Base-by-base conservation (phyloP, 2,888 invertebrate species). In the Carpatolechia fugitivella region DNA sequence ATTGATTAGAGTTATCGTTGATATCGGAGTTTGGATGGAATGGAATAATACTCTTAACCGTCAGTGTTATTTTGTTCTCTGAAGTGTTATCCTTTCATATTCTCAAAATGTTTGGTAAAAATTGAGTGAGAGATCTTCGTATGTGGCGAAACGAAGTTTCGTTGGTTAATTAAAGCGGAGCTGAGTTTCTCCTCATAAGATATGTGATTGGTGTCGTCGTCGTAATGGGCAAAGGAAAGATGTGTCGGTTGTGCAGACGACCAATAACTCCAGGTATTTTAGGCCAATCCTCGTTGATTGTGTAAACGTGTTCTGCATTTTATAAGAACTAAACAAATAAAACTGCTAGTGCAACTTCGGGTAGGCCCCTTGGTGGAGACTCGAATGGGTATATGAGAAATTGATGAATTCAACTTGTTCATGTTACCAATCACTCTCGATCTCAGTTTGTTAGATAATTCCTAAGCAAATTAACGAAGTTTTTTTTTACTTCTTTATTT, bases 101-200 rank as follows among this genome's bases (percentile, higher is more conserved):
- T 36, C 36, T 18, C 18, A 5, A 6, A 24, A 24, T 18, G 14
- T 10, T 5, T 40, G 40, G 14, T 36, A n/a, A 36, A 36, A 13
- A 16, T 14, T 40, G n/a, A 33, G 33, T 40, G 7, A 41, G 20
- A 8, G 2, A 13, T 44, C 20, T 20, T 41, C 41, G 18, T 18
- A 20, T 41, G 18, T 11, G 18, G 41, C 38, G 18, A 20, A 41
- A 2, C 7, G 11, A 20, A 29, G n/a, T 24, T 29, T 30, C 31
- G 36, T 16, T 18, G 30, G 47, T 59, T 49, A 54, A 59, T 55
- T 57, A 58, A 47, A 48, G 52, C 38, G 55, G 56, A 58, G 54
- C 30, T 50, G 36, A 69, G 70, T 75, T 74, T 76, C 73, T 69
- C 68, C 64, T 65, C 60, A 62, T 70, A 59, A 63, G 62, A 69